Evolutionary conservation across 1,140 invertebrate species (phyloP).

Genomic region (Schlechtendalia chinensis): DNA sequence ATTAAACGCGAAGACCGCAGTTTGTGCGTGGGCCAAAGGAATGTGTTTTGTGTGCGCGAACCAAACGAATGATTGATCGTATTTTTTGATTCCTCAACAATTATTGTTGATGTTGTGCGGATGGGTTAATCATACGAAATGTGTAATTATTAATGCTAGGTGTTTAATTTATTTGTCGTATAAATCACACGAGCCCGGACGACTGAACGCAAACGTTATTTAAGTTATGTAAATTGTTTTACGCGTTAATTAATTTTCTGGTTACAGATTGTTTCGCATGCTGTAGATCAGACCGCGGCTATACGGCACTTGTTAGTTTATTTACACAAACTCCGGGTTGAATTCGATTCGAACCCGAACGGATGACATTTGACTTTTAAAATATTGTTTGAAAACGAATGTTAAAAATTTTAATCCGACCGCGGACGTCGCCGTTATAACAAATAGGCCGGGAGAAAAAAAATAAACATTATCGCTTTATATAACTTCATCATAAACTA

Average conservation of each 20-base stretch:
- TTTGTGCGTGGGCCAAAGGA: conserved; percentile 20
- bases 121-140: conserved; percentile 15
- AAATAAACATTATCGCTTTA: too few species aligned
- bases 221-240: not conserved
- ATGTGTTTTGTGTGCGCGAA: not conserved
- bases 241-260: not conserved
- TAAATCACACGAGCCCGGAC: not conserved
- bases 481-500: too few species aligned
- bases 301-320: too few species aligned
- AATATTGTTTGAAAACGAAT: too few species aligned
- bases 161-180: not conserved
- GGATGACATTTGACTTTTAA: too few species aligned
- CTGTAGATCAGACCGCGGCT: too few species aligned
- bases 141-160: not conserved
- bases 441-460: too few species aligned
- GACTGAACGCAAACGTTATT: not conserved
- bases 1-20: conserved; percentile 2
- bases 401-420: too few species aligned
- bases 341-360: too few species aligned
- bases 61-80: conserved; percentile 14
- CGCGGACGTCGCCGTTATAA: too few species aligned
- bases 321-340: too few species aligned
- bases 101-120: not conserved
- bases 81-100: conserved; percentile 1
- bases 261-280: not conserved